Base-by-base conservation (phyloP, 2,113 vertebrate genomes). In the Pionites leucogaster region DNA sequence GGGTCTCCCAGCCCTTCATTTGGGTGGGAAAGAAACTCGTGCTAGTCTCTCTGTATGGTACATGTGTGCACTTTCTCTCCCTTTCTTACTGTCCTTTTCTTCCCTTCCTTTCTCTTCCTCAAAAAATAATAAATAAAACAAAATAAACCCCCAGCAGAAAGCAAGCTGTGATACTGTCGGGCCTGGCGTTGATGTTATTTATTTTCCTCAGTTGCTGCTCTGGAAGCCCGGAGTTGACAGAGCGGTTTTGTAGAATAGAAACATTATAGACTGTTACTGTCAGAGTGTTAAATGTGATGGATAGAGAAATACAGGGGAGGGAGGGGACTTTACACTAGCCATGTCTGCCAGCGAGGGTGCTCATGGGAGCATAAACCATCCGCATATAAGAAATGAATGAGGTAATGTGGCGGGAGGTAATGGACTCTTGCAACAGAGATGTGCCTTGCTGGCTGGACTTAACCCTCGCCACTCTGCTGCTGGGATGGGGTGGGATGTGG, bases 221-320 rank as follows among this genome's bases (percentile, higher is more conserved):
- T 98, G 98, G 98, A 99, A 98, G 99, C 99, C 98, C 75, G 86
- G 98, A 99, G 98, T 99, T 99, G 99, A 99, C 99, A 99, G 99
- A 99, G 99, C 99, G 99, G 99, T 99, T 99, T 99, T 99, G 99
- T 99, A 99, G 99, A 99, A 99, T 99, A 99, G 99, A 99, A 99
- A 99, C 99, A 99, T 99, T 99, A 99, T 99, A 99, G 99, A 99
- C 99, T 99, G 99, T 99, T 99, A 99, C 99, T 99, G 99, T 99
- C 99, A 99, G 98, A 99, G 99, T 99, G 99, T 99, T 99, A 99
- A 99, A 99, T 99, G 99, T 99, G 99, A 99, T 99, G 98, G 98
- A 99, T 99, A 99, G 99, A 99, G 99, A 99, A 98, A 98, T 97
- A 92, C 97, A 98, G 97, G 98, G 98, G 98, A 97, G 98, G 98